Conservation (phyloP, 92 coral and sea anemone species). For the Palythoa grandis region DNA sequence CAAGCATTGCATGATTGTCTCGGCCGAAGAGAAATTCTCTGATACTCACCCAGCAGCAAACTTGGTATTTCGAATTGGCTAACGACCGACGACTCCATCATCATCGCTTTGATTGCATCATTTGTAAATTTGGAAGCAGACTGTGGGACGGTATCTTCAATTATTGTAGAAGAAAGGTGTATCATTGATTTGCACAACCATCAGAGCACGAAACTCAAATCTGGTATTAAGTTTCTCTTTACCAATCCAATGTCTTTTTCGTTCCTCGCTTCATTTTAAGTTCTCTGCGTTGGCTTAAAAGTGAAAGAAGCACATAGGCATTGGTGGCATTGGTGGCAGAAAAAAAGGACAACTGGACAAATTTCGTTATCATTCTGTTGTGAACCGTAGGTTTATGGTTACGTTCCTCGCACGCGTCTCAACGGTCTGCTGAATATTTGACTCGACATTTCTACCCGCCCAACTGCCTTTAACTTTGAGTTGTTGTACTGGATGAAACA, state of each 20-base stretch:
- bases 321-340: conserved; percentile 12
- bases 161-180: neutral
- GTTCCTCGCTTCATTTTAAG: neutral
- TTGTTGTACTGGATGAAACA: neutral
- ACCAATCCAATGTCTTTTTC: neutral
- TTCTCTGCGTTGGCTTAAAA: neutral
- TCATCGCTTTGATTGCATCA: conserved; percentile 4
- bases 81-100: neutral
- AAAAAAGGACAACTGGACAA: neutral
- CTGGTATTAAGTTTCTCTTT: neutral
- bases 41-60: neutral
- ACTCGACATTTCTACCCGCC: neutral
- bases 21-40: neutral
- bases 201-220: neutral
- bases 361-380: conserved; percentile 16
- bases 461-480: neutral
- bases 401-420: neutral
- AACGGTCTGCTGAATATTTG: neutral
- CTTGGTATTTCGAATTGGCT: conserved; percentile 15
- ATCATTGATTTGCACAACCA: neutral
- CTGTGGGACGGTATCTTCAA: neutral
- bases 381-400: neutral
- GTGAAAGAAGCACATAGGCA: neutral
- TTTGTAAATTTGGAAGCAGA: conserved; percentile 1
- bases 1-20: neutral